Evolutionary conservation across 2,888 invertebrate species (phyloP), one percentile per base, ranked within the genome.

Genomic region (Anaspis maculata): DNA sequence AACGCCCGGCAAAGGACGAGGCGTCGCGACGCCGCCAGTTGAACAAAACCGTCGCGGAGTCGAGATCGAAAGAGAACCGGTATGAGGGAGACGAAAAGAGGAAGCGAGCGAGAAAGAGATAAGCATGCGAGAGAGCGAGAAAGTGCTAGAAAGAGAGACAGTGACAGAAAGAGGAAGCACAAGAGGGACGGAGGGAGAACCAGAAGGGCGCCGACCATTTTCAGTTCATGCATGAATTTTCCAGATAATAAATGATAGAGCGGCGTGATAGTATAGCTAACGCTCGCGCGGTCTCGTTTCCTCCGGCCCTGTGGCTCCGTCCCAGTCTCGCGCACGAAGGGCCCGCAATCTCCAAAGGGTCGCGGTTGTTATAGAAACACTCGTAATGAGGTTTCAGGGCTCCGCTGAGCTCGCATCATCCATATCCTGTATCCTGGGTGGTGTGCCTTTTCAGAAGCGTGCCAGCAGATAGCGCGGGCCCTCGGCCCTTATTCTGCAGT

Each of bases 341-440:
- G 5, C 19, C 44, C 44, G 42, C 50, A 49, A 50, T 52, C 52
- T 51, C 42, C 44, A 46, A 52, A 54, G 54, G 52, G 50, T 51
- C 52, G 51, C 42, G 51, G 54, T 54, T 54, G 54, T 54, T 54
- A 54, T 54, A 54, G 54, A 54, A 54, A 54, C 54, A 54, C 50
- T 51, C 49, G 50, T 54, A 54, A 54, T 54, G 54, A 54, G 52
- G 52, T 53, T 54, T 53, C 48, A 46, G 44, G 48, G 44, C 49
- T 44, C 32, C 41, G 38, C 40, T 42, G 33, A 29, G 28, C 38
- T 38, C 31, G 31, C 38, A 34, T 28, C 33, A 38, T 30, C 25
- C 10, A n/a, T n/a, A n/a, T n/a, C n/a, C n/a, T n/a, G n/a, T n/a
- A n/a, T n/a, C n/a, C n/a, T n/a, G n/a, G n/a, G n/a, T n/a, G n/a